Percentiles rank a stretch among this genome's conserved stretches.
These are phyloP conservation scores for Esperia sulphurella DNA, from an alignment of 2,888 invertebrate species.

Conservation along the genomic window DNA sequence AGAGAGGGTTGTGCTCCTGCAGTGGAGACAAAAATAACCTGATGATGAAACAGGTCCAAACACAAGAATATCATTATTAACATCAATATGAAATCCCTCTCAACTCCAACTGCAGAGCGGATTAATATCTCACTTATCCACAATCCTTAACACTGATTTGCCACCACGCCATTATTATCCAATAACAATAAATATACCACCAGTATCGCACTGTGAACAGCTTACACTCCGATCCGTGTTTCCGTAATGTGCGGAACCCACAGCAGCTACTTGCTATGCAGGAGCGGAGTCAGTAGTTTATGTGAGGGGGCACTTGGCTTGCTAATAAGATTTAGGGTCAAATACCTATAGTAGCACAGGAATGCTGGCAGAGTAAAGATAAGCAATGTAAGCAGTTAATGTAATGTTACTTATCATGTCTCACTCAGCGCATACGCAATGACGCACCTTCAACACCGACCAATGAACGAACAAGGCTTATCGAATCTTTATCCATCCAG, in stretches of 20 bases:
- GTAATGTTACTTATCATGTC: too few relatives aligned
- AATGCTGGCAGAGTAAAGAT: too few relatives aligned
- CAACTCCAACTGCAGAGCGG: background rate
- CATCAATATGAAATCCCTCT: background rate
- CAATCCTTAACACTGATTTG: constrained; percentile 28
- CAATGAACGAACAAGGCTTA: too few relatives aligned
- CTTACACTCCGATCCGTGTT: constrained; percentile 6
- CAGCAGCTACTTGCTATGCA: background rate
- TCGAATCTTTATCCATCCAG: too few relatives aligned
- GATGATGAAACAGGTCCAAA: too few relatives aligned
- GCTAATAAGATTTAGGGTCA: too few relatives aligned
- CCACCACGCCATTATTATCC: constrained; percentile 26
- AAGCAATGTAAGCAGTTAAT: too few relatives aligned
- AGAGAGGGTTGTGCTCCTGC: too few relatives aligned
- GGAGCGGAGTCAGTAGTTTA: background rate
- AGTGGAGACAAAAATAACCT: too few relatives aligned
- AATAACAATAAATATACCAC: constrained; percentile 37
- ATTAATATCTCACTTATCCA: constrained; percentile 19
- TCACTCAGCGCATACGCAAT: too few relatives aligned
- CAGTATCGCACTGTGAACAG: constrained; percentile 20
- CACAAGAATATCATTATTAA: background rate
- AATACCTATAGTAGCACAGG: too few relatives aligned
- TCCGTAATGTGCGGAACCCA: constrained; percentile 8
- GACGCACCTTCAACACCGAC: too few relatives aligned
- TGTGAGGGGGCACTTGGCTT: background rate